Evolutionary conservation across 2,888 invertebrate species (phyloP).

Genomic region (Tubulanus polymorphus): DNA sequence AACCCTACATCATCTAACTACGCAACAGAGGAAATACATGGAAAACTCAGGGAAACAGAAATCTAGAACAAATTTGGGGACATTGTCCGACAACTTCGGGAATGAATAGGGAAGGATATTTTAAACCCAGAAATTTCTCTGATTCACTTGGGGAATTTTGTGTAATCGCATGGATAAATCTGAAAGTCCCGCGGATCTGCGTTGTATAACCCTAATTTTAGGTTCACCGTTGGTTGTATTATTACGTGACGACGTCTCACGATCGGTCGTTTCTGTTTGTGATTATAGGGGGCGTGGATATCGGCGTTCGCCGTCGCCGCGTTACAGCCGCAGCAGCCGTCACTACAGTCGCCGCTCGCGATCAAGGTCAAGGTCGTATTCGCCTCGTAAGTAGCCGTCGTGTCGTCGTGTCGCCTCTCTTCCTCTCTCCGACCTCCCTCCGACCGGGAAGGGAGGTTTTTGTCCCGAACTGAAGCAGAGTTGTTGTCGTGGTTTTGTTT

Average conservation of each 20-base stretch:
- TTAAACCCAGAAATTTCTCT: too few species aligned
- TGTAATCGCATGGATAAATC: too few species aligned
- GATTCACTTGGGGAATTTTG: too few species aligned
- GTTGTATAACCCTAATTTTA: too few species aligned
- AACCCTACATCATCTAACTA: constrained; percentile 40
- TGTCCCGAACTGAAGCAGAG: too few species aligned
- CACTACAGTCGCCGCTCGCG: constrained; percentile 61
- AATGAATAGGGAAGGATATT: not conserved
- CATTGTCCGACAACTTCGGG: not conserved
- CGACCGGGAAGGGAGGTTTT: too few species aligned
- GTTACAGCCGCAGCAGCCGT: constrained; percentile 61
- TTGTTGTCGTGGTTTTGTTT: too few species aligned
- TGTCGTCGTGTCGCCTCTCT: too few species aligned
- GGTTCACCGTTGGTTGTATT: not conserved
- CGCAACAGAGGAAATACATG: too few species aligned
- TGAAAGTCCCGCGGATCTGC: too few species aligned
- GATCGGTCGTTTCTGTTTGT: constrained; percentile 6
- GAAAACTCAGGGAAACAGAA: too few species aligned
- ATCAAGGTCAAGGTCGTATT: constrained; percentile 72
- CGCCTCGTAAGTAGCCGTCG: constrained; percentile 78
- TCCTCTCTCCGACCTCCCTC: too few species aligned
- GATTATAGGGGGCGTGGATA: constrained; percentile 17
- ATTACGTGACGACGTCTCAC: not conserved
- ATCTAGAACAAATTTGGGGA: not conserved
- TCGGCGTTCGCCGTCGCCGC: constrained; percentile 70